These are phyloP conservation scores for Mechanitis mazaeus DNA, from an alignment of 2,888 invertebrate species.

Conservation along the genomic window DNA sequence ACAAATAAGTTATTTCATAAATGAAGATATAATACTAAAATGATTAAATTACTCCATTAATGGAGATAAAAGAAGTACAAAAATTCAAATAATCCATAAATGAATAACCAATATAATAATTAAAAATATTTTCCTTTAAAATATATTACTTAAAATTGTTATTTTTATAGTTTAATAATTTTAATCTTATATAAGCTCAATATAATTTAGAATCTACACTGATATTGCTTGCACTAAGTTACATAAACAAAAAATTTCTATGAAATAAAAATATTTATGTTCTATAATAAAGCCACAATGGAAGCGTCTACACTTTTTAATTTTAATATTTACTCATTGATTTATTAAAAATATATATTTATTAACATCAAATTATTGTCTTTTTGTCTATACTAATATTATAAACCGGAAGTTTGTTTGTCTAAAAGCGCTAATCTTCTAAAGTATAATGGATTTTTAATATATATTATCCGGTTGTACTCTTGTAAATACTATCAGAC, in stretches of 20 bases:
- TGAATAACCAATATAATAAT: too few species aligned
- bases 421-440: too few species aligned
- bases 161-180: neutral
- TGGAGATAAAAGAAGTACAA: too few species aligned
- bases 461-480: too few species aligned
- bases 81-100: too few species aligned
- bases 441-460: too few species aligned
- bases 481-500: too few species aligned
- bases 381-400: neutral
- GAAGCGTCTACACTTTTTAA: constrained; percentile 53
- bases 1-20: too few species aligned
- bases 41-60: too few species aligned
- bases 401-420: neutral
- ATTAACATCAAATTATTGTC: constrained; percentile 1
- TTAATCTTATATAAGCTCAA: neutral
- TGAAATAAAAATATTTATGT: constrained; percentile 26
- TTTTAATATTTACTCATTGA: constrained; percentile 22
- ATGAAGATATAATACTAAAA: too few species aligned
- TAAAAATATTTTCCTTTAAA: too few species aligned
- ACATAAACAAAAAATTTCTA: neutral
- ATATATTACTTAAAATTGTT: too few species aligned
- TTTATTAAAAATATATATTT: neutral
- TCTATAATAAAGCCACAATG: constrained; percentile 50
- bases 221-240: constrained; percentile 1
- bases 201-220: neutral